Conservation (phyloP, 2,113 vertebrate genomes). For the Tamias sibiricus region DNA sequence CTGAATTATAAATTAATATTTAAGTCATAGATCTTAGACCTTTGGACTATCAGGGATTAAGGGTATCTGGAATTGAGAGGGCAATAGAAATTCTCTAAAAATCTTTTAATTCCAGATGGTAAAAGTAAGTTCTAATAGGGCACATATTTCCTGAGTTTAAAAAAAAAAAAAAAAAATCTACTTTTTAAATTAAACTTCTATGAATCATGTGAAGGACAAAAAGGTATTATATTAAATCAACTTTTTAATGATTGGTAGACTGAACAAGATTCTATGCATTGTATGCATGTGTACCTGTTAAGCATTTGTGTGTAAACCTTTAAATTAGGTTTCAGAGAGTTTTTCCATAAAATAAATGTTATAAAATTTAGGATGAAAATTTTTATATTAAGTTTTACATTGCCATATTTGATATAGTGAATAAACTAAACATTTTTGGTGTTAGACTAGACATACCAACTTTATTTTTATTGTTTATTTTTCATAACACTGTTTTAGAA, state of each 20-base stretch:
- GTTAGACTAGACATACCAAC: neutral
- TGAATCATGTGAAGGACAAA: neutral
- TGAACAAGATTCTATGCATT: neutral
- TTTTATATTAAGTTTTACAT: conserved; percentile 16
- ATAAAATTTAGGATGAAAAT: neutral
- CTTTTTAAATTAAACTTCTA: neutral
- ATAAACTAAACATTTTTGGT: neutral
- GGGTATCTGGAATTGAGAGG: neutral
- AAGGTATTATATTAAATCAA: neutral
- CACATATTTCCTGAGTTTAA: neutral
- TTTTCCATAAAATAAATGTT: neutral
- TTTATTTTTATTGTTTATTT: neutral
- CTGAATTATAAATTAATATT: neutral
- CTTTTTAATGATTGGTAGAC: neutral
- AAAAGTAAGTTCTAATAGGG: neutral
- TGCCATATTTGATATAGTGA: neutral
- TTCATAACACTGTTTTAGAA: neutral
- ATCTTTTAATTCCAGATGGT: neutral
- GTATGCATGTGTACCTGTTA: neutral
- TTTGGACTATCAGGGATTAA: too few species aligned
- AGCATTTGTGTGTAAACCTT: neutral
- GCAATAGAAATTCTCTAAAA: neutral
- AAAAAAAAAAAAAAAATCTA: too few species aligned
- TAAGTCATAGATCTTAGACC: neutral
- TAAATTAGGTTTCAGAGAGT: conserved; percentile 5